Base-by-base conservation (phyloP, 2,797 vertebrate genomes). In the Diceros bicornis region DNA sequence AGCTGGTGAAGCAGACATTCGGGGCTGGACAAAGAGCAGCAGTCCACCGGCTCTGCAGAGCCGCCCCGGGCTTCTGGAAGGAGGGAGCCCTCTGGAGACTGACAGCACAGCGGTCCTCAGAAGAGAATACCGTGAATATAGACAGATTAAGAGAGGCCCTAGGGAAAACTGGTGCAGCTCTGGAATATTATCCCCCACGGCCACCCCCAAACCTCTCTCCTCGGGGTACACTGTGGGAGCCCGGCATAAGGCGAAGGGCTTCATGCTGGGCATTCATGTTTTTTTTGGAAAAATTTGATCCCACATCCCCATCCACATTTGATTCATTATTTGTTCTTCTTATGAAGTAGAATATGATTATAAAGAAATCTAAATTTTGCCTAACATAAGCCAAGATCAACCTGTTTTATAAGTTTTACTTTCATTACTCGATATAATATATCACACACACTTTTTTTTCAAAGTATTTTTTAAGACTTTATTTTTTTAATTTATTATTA, bases 51-150 rank as follows among this genome's bases (percentile, higher is more conserved):
- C 41, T 62, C 44, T 50, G 6, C 11, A 11, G 10, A 52, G 1
- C 37, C 10, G 61, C n/a, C 23, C 11, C 7, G 9, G 17, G 4
- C 6, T 9, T 0, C 17, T 32, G n/a, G 59, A 25, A 41, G 11
- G 64, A 57, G 64, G 50, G 10, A 14, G 18, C 11, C 9, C 23
- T 41, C 1, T 13, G 4, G 20, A 72, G 68, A 66, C 23, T 4
- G 29, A 41, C 10, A 29, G 27, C n/a, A 79, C 32, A n/a, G 20
- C 9, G 32, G 12, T 61, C 62, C 59, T 57, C 41, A 61, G 41
- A 47, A 47, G 37, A 44, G 9, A 44, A 52, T 16, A 2, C 16
- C 7, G 32, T 47, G 13, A 86, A 23, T 29, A 25, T 37, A 20
- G 57, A 25, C 41, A 44, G 18, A 78, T 75, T 75, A 14, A 91